Evolutionary conservation across 2,888 invertebrate species (phyloP), one percentile per base, ranked within the genome.

Genomic region (Calliphora vomitoria): DNA sequence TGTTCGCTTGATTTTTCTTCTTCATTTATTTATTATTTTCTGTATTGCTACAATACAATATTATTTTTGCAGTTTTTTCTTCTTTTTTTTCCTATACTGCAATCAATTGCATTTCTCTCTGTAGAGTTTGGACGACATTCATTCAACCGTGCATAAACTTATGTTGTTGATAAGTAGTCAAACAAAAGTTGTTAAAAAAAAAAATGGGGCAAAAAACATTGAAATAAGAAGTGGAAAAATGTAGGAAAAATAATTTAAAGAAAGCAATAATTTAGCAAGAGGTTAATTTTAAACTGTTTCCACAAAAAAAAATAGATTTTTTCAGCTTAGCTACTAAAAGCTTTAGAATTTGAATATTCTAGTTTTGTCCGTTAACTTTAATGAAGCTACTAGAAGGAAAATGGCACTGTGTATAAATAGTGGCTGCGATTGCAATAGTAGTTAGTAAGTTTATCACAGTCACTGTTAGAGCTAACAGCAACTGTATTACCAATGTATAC

Each of bases 111-210:
- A 64, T 71, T 20, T 75, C 41, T 80, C 41, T 62, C n/a, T 69
- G 62, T 20, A 41, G 60, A 85, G 81, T 71, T 81, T 85, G 75
- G 69, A 80, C 79, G 85, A 87, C 87, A 80, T 79, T 80, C 85
- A 82, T 50, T 87, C 85, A 85, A 82, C 78, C 85, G 75, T 87
- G 69, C 79, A 85, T 87, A 87, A 87, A 87, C 85, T 85, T 85
- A 85, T 87, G 87, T 87, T 74, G 62, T 79, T 71, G 85, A 87
- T 87, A 87, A 85, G 82, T 87, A 87, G 82, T 75, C 85, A 85
- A 85, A 75, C 87, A 82, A 85, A 60, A 79, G 55, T 82, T 75
- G 20, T 18, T 64, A 31, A 47, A 58, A 62, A 25, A 31, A 35
- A 66, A 66, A 64, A 66, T 6, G 35, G 13, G 11, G 13, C 4